A percentile compares a stretch with the other conserved stretches of the same genome.
phyloP scores from a whole-genome alignment of 92 coral and sea anemone genomes.

The Zoanthus sansibaricus region DNA sequence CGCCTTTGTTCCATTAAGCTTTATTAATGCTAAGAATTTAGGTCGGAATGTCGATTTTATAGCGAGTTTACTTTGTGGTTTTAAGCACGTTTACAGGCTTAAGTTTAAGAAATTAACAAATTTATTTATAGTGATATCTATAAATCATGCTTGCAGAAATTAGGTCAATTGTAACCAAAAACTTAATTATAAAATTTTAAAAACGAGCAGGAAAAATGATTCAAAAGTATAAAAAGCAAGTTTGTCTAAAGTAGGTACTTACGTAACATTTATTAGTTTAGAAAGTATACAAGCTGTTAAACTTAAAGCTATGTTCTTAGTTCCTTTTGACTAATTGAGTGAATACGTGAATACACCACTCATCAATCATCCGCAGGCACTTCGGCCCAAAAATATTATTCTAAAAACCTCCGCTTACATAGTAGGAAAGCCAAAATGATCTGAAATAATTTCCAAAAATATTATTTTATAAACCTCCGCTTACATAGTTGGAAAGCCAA shows the following conservation, averaged over 20 bases:
- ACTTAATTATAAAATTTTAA: not conserved
- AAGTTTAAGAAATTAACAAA: not conserved
- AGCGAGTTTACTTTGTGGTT: not conserved
- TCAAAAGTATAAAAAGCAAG: not conserved
- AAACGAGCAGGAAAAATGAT: not conserved
- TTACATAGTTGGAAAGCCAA: too few species aligned
- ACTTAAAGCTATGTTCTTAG: too few species aligned
- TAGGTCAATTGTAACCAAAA: not conserved
- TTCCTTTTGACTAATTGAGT: too few species aligned
- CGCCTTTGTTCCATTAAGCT: slow-evolving; percentile 5
- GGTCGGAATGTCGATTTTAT: not conserved
- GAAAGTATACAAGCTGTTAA: too few species aligned
- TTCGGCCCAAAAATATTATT: too few species aligned
- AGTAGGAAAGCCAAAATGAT: too few species aligned
- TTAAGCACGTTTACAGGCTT: not conserved
- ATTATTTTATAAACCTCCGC: too few species aligned
- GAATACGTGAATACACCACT: too few species aligned
- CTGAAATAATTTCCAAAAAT: too few species aligned
- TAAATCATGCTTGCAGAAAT: not conserved
- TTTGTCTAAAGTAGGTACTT: not conserved
- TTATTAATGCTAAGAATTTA: not conserved
- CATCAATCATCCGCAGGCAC: too few species aligned
- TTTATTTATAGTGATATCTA: not conserved
- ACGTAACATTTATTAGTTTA: not conserved
- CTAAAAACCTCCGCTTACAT: too few species aligned